A percentile compares a stretch with the other conserved stretches of the same genome.
Conservation (phyloP, 2,797 vertebrate genomes). For the Micrastur ruficollis region DNA sequence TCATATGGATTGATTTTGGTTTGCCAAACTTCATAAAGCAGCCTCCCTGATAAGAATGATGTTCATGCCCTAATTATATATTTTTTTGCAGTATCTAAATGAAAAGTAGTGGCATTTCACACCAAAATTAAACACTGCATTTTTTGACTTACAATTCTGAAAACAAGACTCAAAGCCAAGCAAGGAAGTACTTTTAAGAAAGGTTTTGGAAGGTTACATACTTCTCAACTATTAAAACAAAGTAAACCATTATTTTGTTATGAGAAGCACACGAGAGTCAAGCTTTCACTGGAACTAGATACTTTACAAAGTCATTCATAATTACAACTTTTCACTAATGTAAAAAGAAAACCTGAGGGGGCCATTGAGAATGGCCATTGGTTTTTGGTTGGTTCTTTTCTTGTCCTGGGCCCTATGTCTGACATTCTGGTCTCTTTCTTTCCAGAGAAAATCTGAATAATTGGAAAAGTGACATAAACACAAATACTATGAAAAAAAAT, state of each 20-base stretch:
- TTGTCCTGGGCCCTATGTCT: not conserved
- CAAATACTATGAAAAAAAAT: not conserved
- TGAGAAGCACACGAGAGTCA: not conserved
- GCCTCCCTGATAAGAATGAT: not conserved
- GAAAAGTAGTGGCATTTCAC: not conserved
- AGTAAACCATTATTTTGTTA: not conserved
- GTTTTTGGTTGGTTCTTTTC: not conserved
- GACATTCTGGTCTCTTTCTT: constrained; percentile 4
- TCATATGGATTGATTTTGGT: not conserved
- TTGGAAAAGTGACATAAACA: not conserved
- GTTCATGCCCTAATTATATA: not conserved
- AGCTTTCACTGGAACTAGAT: not conserved
- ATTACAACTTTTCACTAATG: not conserved
- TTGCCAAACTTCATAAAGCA: not conserved
- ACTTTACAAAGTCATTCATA: not conserved
- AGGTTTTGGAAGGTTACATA: not conserved
- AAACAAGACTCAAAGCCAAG: not conserved
- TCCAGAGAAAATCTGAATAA: not conserved
- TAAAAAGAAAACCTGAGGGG: not conserved
- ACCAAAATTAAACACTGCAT: not conserved
- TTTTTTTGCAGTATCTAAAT: not conserved
- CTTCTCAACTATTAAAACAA: not conserved
- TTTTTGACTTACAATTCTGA: not conserved
- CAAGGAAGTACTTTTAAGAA: not conserved
- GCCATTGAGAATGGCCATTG: not conserved